Percentiles rank a stretch among this genome's conserved stretches.
These are phyloP conservation scores for Cybosia mesomella DNA, from an alignment of 2,888 invertebrate genomes.

Conservation along the genomic window DNA sequence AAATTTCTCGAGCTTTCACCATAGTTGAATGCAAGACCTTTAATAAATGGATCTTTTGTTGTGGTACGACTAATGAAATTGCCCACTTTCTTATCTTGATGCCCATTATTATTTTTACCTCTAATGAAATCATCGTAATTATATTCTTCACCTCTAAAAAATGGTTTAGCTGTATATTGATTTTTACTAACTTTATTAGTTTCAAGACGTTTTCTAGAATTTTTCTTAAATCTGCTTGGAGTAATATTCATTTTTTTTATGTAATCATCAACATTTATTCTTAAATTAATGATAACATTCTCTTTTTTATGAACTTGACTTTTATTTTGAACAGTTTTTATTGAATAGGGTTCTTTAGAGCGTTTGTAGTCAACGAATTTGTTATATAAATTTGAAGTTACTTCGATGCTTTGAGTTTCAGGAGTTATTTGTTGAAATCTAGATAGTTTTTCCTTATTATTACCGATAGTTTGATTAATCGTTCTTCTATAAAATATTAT, in stretches of 20 bases:
- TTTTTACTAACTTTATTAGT: neutral
- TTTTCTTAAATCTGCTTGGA: neutral
- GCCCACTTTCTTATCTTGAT: neutral
- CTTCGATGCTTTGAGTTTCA: neutral
- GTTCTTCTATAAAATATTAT: slow-evolving; percentile 4
- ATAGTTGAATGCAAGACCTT: neutral
- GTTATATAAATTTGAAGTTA: neutral
- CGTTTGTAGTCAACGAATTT: neutral
- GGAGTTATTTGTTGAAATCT: neutral
- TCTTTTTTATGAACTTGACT: neutral
- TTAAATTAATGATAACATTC: neutral
- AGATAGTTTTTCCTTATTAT: neutral
- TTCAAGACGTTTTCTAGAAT: neutral
- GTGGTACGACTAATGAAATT: neutral
- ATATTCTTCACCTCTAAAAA: neutral
- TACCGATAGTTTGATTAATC: neutral
- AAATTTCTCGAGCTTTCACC: neutral
- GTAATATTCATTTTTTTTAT: neutral
- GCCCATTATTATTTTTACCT: neutral
- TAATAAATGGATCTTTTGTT: neutral
- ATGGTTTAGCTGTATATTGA: neutral
- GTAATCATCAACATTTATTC: slow-evolving; percentile 13
- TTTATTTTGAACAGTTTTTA: neutral
- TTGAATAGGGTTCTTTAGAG: neutral
- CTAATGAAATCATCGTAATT: neutral